These are phyloP conservation scores for Siniperca knerii DNA, from an alignment of 2,113 vertebrate genomes.

Conservation along the genomic window DNA sequence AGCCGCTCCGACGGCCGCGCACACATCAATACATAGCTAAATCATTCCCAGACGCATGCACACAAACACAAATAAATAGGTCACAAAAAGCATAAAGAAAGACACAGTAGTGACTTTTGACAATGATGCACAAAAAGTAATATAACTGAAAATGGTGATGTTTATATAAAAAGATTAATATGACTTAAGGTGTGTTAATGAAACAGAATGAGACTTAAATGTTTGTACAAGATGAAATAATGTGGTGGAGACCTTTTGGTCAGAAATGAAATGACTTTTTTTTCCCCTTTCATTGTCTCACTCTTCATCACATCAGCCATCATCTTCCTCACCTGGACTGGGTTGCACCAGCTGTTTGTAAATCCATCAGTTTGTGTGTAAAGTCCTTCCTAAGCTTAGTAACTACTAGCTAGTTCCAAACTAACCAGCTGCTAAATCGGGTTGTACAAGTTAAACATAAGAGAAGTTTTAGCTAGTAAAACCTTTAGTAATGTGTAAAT, in stretches of 20 bases:
- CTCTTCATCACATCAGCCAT: constrained; percentile 22
- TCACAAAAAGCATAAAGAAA: background rate
- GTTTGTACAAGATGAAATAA: constrained; percentile 15
- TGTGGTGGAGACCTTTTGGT: constrained; percentile 1
- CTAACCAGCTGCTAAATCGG: no score
- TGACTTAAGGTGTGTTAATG: background rate
- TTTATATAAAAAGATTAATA: constrained; percentile 10
- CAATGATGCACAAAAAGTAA: background rate
- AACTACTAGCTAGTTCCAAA: no score
- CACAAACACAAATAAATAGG: constrained; percentile 29
- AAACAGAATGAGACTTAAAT: constrained; percentile 3
- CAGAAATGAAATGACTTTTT: background rate
- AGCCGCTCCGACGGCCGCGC: background rate
- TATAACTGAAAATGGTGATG: background rate
- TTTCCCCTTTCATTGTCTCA: background rate
- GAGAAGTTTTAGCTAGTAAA: no score
- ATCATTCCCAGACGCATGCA: constrained; percentile 36
- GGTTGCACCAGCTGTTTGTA: constrained; percentile 14
- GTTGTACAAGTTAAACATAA: no score
- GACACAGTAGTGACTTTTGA: constrained; percentile 23
- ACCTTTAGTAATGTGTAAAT: no score
- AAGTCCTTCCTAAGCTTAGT: background rate
- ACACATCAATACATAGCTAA: constrained; percentile 8
- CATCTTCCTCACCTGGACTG: constrained; percentile 1
- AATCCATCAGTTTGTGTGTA: background rate